phyloP scores from a whole-genome alignment of 2,797 vertebrate genomes.

The Moxostoma hubbsi region DNA sequence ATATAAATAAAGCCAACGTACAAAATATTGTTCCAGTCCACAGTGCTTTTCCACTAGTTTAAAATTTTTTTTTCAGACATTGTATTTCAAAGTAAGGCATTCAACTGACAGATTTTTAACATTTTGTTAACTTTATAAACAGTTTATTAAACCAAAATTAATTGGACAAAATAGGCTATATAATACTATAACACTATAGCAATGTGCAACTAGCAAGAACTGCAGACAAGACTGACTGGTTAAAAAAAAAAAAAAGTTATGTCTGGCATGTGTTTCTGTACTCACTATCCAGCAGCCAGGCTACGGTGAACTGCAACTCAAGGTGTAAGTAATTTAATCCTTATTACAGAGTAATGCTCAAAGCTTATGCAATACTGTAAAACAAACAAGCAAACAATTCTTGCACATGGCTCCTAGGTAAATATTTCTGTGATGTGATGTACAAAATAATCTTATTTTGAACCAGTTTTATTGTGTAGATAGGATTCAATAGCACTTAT shows the following conservation, averaged over 20 bases:
- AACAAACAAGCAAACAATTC: constrained; percentile 31
- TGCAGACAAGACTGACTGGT: neutral
- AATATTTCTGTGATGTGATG: constrained; percentile 32
- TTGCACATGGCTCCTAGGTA: constrained; percentile 28
- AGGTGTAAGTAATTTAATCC: constrained; percentile 47
- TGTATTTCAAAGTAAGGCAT: too few relatives aligned
- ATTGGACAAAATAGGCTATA: neutral
- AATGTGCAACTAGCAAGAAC: neutral
- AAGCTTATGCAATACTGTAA: constrained; percentile 30
- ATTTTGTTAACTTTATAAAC: neutral
- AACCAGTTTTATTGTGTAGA: constrained; percentile 11
- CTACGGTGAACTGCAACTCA: constrained; percentile 33
- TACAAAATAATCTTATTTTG: constrained; percentile 23
- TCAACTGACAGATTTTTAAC: neutral
- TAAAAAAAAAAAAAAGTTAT: neutral
- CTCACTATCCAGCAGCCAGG: neutral
- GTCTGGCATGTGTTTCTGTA: constrained; percentile 4
- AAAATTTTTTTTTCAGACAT: neutral
- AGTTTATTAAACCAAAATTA: constrained; percentile 11
- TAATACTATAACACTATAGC: neutral
- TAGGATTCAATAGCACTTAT: neutral
- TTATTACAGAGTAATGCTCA: constrained; percentile 33
- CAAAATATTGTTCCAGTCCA: neutral
- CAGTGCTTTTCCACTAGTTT: neutral
- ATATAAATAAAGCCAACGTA: neutral